Percentiles rank a stretch among this genome's conserved stretches.
phyloP scores from a whole-genome alignment of 2,113 vertebrate genomes.

The Sylvicapra grimmia region DNA sequence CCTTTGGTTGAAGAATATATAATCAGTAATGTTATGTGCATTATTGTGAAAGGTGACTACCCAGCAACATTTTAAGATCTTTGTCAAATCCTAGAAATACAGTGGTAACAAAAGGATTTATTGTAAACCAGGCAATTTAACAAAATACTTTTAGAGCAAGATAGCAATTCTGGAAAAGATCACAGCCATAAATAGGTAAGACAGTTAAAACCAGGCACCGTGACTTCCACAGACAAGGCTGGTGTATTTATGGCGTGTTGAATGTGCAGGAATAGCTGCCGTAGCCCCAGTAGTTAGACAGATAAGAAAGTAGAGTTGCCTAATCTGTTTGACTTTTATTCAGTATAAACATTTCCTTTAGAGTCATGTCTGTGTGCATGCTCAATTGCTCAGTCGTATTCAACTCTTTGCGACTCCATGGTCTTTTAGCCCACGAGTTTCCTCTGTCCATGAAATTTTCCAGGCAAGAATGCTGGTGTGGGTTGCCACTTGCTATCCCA shows the following conservation, averaged over 20 bases:
- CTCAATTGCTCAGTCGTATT: background rate
- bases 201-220: background rate
- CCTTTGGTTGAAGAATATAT: background rate
- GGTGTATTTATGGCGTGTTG: background rate
- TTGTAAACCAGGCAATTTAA: background rate
- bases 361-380: background rate
- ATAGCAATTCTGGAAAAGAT: background rate
- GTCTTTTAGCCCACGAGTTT: background rate
- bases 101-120: background rate
- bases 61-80: background rate
- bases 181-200: background rate
- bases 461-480: background rate
- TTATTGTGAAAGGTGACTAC: background rate
- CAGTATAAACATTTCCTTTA: background rate
- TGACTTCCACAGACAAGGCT: background rate
- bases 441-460: background rate
- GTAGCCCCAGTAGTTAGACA: background rate
- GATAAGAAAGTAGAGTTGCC: background rate
- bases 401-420: background rate
- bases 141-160: background rate
- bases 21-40: background rate
- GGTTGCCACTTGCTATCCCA: background rate
- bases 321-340: background rate
- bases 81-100: slow-evolving; percentile 25
- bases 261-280: background rate